Evolutionary conservation across 2,797 vertebrate species (phyloP).

Genomic region (Anguilla anguilla): DNA sequence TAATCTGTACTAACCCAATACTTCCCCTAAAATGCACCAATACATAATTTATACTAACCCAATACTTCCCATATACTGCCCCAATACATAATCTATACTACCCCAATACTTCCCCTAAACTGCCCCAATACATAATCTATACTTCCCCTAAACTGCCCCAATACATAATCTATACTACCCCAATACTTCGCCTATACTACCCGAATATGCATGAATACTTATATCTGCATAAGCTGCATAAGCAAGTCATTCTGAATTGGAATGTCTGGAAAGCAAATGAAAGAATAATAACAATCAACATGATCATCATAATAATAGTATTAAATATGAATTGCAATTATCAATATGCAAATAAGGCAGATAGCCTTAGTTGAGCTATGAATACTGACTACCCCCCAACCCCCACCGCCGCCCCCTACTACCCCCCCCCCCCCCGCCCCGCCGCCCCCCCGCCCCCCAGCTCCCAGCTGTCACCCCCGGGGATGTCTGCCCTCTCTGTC

Average conservation of each 20-base stretch:
- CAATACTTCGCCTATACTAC: background rate
- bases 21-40: background rate
- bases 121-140: too few species aligned
- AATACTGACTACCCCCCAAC: background rate
- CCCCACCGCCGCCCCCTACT: background rate
- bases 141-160: background rate
- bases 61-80: too few species aligned
- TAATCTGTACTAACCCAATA: background rate
- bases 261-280: background rate
- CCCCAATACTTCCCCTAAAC: background rate
- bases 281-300: background rate
- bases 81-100: background rate
- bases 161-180: too few species aligned
- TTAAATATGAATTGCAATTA: background rate
- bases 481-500: constrained; percentile 22
- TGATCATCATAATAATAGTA: background rate
- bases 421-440: background rate
- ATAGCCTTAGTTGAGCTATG: background rate
- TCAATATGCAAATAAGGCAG: background rate
- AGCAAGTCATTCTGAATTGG: background rate
- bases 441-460: background rate
- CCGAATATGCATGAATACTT: background rate
- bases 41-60: background rate
- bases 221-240: background rate
- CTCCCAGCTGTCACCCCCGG: constrained; percentile 38